A percentile compares a stretch with the other conserved stretches of the same genome.
Conservation (phyloP, 2,113 vertebrate genomes). For the Acrocephalus arundinaceus region DNA sequence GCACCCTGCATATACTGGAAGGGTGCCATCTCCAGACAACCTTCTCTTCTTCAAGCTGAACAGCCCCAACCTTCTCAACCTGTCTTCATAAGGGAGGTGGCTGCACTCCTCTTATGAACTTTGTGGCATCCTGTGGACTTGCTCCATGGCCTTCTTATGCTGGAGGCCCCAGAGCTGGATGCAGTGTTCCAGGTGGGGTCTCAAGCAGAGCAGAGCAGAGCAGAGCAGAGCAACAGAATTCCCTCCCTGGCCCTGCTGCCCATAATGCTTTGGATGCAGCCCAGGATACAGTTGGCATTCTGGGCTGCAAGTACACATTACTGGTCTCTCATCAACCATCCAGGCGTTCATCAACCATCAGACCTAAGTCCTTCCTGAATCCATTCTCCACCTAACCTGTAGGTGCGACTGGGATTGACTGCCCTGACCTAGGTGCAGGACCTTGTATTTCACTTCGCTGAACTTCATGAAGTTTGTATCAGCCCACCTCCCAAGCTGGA, state of each 20-base stretch:
- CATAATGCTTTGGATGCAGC: neutral
- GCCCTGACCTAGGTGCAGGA: neutral
- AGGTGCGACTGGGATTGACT: neutral
- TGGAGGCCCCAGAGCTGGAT: neutral
- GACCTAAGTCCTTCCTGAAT: neutral
- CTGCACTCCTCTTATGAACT: neutral
- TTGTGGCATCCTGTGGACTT: neutral
- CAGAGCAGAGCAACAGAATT: neutral
- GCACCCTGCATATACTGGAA: neutral
- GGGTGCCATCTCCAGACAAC: neutral
- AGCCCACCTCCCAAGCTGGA: neutral
- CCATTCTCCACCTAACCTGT: neutral
- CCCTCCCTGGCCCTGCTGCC: neutral
- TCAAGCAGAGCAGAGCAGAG: neutral
- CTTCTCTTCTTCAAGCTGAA: neutral
- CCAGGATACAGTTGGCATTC: rapidly evolving
- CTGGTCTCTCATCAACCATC: neutral
- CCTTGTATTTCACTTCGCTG: neutral
- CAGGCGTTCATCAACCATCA: neutral
- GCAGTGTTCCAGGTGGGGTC: neutral
- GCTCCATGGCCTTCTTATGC: neutral
- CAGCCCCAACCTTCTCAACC: neutral
- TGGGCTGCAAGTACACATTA: rapidly evolving
- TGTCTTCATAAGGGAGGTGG: neutral
- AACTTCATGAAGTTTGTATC: neutral